Conservation (phyloP, 2,797 vertebrate species). For the Argya squamiceps region DNA sequence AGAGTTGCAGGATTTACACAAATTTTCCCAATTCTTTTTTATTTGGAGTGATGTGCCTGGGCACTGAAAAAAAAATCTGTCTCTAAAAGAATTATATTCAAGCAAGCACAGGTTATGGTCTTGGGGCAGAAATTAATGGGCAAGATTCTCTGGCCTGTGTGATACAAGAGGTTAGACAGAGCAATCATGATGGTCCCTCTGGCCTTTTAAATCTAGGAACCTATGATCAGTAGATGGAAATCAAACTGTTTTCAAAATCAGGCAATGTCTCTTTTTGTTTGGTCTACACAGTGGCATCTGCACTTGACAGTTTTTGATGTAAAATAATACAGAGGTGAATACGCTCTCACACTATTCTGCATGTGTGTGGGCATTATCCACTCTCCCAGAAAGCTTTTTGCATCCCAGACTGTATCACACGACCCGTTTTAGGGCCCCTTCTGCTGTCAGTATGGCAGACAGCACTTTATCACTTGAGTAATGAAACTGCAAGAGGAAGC, state of each 20-base stretch:
- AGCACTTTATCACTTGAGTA: not conserved
- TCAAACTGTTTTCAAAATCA: not conserved
- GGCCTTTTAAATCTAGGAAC: conserved; percentile 25
- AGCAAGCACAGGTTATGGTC: not conserved
- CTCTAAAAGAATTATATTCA: not conserved
- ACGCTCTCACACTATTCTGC: not conserved
- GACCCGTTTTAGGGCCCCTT: not conserved
- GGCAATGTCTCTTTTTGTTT: not conserved
- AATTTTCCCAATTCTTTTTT: not conserved
- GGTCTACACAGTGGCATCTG: not conserved
- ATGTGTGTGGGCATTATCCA: not conserved
- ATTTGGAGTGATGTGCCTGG: not conserved
- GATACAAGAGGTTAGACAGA: not conserved
- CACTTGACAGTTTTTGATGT: not conserved
- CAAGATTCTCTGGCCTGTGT: not conserved
- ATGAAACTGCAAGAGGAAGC: not conserved
- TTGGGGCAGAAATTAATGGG: not conserved
- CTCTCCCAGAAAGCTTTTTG: not conserved
- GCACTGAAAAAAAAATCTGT: not conserved
- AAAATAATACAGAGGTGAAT: not conserved
- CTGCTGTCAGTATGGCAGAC: not conserved
- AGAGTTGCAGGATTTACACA: not conserved
- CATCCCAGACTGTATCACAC: not conserved
- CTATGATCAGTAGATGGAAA: not conserved
- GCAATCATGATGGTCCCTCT: not conserved